These are phyloP conservation scores for Ochropleura leucogaster DNA, from an alignment of 2,888 invertebrate genomes.

Conservation along the genomic window DNA sequence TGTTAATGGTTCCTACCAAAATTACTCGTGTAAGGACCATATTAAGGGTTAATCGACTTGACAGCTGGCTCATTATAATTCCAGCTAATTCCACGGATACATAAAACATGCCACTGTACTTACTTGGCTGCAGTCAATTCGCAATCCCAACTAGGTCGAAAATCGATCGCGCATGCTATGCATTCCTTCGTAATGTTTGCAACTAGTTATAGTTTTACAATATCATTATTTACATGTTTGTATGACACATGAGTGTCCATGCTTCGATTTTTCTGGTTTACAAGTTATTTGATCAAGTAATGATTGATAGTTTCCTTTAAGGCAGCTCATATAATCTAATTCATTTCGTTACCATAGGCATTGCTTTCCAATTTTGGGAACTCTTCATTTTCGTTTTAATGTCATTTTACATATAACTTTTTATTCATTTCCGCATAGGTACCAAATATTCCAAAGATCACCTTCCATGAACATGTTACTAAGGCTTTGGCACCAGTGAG, in stretches of 20 bases:
- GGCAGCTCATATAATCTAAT: background rate
- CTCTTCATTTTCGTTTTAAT: background rate
- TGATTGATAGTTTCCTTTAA: background rate
- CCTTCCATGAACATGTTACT: background rate
- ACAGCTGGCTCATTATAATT: slow-evolving; percentile 44
- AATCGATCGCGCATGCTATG: slow-evolving; percentile 64
- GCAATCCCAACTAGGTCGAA: slow-evolving; percentile 66
- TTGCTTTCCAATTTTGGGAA: too few relatives aligned
- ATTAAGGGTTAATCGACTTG: slow-evolving; percentile 45
- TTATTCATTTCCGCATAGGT: too few relatives aligned
- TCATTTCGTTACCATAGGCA: background rate
- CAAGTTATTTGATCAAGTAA: background rate
- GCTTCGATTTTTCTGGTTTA: background rate
- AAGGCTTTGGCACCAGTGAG: background rate
- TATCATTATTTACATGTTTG: slow-evolving; percentile 43
- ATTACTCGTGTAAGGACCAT: slow-evolving; percentile 35
- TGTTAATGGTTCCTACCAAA: slow-evolving; percentile 40
- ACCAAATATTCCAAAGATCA: background rate
- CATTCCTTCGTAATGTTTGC: slow-evolving; percentile 57
- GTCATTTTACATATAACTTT: background rate
- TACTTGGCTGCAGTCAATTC: slow-evolving; percentile 58
- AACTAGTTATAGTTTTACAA: slow-evolving; percentile 35
- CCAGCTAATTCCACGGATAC: slow-evolving; percentile 37
- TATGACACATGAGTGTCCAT: slow-evolving; percentile 2
- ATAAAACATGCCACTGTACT: slow-evolving; percentile 51